Conservation (phyloP, 2,888 invertebrate species). For the Caenorhabditis becei region DNA sequence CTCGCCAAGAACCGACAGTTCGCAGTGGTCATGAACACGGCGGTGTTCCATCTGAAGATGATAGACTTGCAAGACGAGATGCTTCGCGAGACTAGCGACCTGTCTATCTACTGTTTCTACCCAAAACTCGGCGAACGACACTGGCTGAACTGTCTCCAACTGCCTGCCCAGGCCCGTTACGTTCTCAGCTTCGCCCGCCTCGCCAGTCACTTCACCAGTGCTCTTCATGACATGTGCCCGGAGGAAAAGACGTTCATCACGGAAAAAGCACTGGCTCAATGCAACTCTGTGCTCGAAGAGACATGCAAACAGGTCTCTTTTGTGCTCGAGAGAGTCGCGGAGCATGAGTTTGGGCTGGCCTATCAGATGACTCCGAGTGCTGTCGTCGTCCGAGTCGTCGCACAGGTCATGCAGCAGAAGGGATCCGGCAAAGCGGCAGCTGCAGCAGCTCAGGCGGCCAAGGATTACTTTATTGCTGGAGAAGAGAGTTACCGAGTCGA, state of each 20-base stretch:
- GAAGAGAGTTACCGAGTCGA: constrained; percentile 96
- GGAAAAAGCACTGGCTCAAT: constrained; percentile 87
- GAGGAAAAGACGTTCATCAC: constrained; percentile 86
- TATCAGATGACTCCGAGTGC: constrained; percentile 85
- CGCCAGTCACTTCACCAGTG: constrained; percentile 97
- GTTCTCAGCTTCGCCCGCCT: constrained; percentile 98
- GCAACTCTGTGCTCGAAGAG: constrained; percentile 97
- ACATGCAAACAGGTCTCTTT: constrained; percentile 99
- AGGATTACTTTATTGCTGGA: constrained; percentile 87
- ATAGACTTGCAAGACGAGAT: constrained; percentile 98
- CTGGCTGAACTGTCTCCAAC: constrained; percentile 98
- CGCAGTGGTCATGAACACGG: constrained; percentile 92
- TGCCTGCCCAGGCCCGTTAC: constrained; percentile 94
- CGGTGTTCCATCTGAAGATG: constrained; percentile 97
- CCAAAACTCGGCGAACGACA: constrained; percentile 85
- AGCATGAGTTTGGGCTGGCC: constrained; percentile 97
- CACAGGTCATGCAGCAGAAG: constrained; percentile 57
- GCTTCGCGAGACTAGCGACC: constrained; percentile 95
- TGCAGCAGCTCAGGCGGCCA: constrained; percentile 37
- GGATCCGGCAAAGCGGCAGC: constrained; percentile 57
- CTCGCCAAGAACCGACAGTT: constrained; percentile 90
- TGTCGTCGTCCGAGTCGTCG: constrained; percentile 59
- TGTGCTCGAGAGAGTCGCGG: constrained; percentile 97
- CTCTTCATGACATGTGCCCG: constrained; percentile 97
- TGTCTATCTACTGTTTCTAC: constrained; percentile 91